These are phyloP conservation scores for Morone chrysops DNA, from an alignment of 2,113 vertebrate species.

Conservation along the genomic window DNA sequence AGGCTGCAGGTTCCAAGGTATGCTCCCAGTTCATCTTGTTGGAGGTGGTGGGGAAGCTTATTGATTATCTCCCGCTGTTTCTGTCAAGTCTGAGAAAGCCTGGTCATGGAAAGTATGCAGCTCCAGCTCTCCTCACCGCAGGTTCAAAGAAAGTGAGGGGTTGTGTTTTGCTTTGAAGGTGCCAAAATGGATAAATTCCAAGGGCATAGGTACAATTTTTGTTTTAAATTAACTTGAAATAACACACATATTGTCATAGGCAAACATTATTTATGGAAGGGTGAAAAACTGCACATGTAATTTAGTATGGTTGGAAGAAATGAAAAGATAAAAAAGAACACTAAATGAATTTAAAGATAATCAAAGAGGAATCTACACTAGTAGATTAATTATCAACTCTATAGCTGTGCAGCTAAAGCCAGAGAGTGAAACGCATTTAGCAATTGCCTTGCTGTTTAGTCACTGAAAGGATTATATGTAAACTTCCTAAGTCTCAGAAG, in stretches of 20 bases:
- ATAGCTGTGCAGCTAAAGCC: neutral
- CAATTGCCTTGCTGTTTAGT: neutral
- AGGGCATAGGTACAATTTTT: constrained; percentile 27
- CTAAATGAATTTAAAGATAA: neutral
- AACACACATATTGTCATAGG: neutral
- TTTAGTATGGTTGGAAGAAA: neutral
- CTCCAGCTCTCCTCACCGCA: constrained; percentile 33
- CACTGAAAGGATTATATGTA: neutral
- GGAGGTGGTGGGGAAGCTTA: constrained; percentile 68
- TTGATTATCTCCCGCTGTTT: constrained; percentile 78
- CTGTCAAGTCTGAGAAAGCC: constrained; percentile 71
- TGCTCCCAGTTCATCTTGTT: constrained; percentile 47
- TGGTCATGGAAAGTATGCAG: constrained; percentile 39
- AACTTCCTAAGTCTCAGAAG: neutral
- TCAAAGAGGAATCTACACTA: constrained; percentile 4
- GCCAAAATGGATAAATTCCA: constrained; percentile 26
- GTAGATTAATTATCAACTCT: neutral
- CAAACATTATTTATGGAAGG: neutral
- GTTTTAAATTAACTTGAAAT: constrained; percentile 35
- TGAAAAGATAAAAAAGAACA: neutral
- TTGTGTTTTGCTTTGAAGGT: constrained; percentile 58
- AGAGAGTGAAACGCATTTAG: neutral
- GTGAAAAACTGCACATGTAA: neutral
- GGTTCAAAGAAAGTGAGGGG: constrained; percentile 59
- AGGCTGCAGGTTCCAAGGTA: constrained; percentile 47